A percentile compares a stretch with the other conserved stretches of the same genome.
Conservation (phyloP, 92 coral and sea anemone genomes). For the Parazoanthus darwini region DNA sequence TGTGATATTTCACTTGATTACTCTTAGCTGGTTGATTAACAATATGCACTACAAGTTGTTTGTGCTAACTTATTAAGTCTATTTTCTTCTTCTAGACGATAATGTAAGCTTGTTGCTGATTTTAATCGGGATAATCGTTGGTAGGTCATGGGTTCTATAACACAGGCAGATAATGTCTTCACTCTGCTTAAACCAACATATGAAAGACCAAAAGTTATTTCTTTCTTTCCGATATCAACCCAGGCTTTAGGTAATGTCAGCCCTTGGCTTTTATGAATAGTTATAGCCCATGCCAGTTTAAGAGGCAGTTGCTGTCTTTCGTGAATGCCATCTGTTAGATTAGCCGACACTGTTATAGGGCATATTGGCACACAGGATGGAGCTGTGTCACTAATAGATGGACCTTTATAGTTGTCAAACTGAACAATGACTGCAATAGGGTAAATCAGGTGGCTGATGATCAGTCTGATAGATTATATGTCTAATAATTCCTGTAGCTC, state of each 20-base stretch:
- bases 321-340: slow-evolving; percentile 31
- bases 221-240: slow-evolving; percentile 35
- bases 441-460: slow-evolving; percentile 62
- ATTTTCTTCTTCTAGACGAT: slow-evolving; percentile 41
- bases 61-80: slow-evolving; percentile 42
- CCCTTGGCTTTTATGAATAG: slow-evolving; percentile 38
- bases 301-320: slow-evolving; percentile 44
- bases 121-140: slow-evolving; percentile 42
- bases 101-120: slow-evolving; percentile 38
- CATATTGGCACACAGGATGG: slow-evolving; percentile 67
- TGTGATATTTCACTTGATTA: slow-evolving; percentile 42
- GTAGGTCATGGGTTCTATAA: slow-evolving; percentile 32
- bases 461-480: slow-evolving; percentile 48
- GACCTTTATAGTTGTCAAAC: slow-evolving; percentile 66
- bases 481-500: slow-evolving; percentile 47
- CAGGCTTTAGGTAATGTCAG: slow-evolving; percentile 40
- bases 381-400: slow-evolving; percentile 46
- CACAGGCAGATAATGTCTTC: slow-evolving; percentile 32
- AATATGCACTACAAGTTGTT: slow-evolving; percentile 33
- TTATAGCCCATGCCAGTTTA: slow-evolving; percentile 38
- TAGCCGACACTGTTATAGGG: slow-evolving; percentile 54
- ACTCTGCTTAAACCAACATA: slow-evolving; percentile 37
- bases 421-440: slow-evolving; percentile 63
- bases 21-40: slow-evolving; percentile 41
- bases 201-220: slow-evolving; percentile 35